Conservation (phyloP, 2,888 invertebrate species). For the Calameuta idolon region DNA sequence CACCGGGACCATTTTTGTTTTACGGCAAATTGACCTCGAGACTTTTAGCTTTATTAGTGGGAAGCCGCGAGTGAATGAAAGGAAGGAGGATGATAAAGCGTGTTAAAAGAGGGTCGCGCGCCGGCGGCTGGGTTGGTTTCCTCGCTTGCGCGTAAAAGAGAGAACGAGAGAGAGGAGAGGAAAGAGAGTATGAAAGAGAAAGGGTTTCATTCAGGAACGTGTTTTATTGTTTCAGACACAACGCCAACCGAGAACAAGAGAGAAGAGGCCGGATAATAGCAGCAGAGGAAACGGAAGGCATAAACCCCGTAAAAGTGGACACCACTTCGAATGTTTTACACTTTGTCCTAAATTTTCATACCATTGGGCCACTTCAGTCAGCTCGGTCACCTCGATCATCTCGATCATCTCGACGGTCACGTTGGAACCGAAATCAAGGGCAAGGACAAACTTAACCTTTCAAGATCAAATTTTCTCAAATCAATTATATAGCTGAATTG, state of each 20-base stretch:
- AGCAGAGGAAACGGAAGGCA: slow-evolving; percentile 62
- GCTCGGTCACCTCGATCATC: not conserved
- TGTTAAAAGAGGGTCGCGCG: slow-evolving; percentile 50
- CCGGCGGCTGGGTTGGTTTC: slow-evolving; percentile 17
- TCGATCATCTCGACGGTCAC: not conserved
- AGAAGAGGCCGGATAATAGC: slow-evolving; percentile 54
- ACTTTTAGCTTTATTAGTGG: slow-evolving; percentile 44
- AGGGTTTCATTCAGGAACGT: slow-evolving; percentile 62
- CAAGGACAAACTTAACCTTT: not conserved
- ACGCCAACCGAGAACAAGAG: slow-evolving; percentile 45
- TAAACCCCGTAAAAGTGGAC: slow-evolving; percentile 57
- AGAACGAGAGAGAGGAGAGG: slow-evolving; percentile 23
- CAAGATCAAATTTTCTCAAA: not conserved
- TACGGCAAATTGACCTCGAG: not conserved
- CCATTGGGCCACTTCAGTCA: not conserved
- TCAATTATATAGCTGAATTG: not conserved
- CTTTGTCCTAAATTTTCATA: not conserved
- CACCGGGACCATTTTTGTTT: not conserved
- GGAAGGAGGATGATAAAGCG: slow-evolving; percentile 51
- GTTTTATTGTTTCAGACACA: slow-evolving; percentile 63
- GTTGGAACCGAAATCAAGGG: not conserved
- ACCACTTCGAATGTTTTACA: slow-evolving; percentile 42
- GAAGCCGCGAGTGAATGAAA: slow-evolving; percentile 51
- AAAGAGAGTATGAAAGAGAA: slow-evolving; percentile 33
- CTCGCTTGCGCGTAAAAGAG: slow-evolving; percentile 2